Evolutionary conservation across 2,888 invertebrate species (phyloP), one percentile per base, ranked within the genome.

Genomic region (Aleiodes alternator): DNA sequence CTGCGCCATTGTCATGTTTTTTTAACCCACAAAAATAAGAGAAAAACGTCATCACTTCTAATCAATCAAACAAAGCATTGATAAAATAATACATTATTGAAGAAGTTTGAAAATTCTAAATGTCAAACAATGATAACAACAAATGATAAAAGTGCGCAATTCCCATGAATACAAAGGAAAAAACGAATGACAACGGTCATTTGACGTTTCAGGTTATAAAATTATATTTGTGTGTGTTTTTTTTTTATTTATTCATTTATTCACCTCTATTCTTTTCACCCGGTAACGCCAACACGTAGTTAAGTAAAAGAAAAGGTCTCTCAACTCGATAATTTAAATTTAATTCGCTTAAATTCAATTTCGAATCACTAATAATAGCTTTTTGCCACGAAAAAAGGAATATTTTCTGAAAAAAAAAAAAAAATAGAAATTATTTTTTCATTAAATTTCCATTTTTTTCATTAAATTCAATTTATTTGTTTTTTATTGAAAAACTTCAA

Each of bases 191-290:
- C 31, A 8, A 71, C 76, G 79, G 75, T 79, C 74, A 75, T 73
- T 82, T 81, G 80, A 78, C 76, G 70, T 80, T 80, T 76, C 78
- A 84, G 84, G 83, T 84, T 84, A 85, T 82, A 68, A 51, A 53
- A n/a, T 51, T 68, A 68, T 50, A 75, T 69, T 72, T 74, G 71
- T 31, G 12, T 73, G 11, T 31, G 51, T 71, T 66, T 61, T 73
- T 76, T 73, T 31, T 61, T 73, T 76, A 72, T 31, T 31, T 64
- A 72, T 73, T 70, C 14, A 69, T 34, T 34, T 4, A 23, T 23
- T 23, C 23, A 71, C 71, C 61, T 72, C 69, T 53, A 64, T 50
- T 53, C n/a, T 34, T 34, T 34, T 53, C 16, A n/a, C n/a, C 51
- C 68, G 51, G 68, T 50, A 9, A 68, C 50, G 64, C 68, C 31